A percentile compares a stretch with the other conserved stretches of the same genome.
Evolutionary conservation across 1,140 invertebrate genomes (phyloP).

Genomic region (Chrysomallon squamiferum): DNA sequence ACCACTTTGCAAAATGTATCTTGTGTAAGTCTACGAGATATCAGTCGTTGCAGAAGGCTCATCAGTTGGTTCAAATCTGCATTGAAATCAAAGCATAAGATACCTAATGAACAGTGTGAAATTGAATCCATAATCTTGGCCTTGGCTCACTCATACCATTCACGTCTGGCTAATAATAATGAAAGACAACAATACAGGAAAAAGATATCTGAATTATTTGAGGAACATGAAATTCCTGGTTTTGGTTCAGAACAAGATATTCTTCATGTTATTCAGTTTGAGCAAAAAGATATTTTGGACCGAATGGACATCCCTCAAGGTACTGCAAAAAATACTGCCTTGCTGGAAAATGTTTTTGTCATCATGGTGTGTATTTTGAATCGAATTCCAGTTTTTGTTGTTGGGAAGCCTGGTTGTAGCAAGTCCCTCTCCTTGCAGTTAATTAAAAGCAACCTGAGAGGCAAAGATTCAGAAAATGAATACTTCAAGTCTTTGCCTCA

Average conservation of each 20-base stretch:
- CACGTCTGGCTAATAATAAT: slow-evolving; percentile 15
- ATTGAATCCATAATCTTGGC: slow-evolving; percentile 24
- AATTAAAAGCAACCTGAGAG: slow-evolving; percentile 31
- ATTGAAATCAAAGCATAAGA: slow-evolving; percentile 9
- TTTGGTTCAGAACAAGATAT: not conserved
- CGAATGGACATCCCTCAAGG: slow-evolving; percentile 30
- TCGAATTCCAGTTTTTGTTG: slow-evolving; percentile 33
- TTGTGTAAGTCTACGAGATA: slow-evolving; percentile 46
- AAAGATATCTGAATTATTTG: slow-evolving; percentile 15
- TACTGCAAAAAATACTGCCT: slow-evolving; percentile 31
- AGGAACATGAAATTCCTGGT: not conserved
- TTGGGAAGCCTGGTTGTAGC: slow-evolving; percentile 42
- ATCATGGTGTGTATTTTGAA: slow-evolving; percentile 34
- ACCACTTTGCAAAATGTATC: slow-evolving; percentile 15
- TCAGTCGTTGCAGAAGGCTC: slow-evolving; percentile 30
- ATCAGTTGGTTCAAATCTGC: slow-evolving; percentile 30
- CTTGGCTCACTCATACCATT: slow-evolving; percentile 29
- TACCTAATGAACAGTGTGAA: not conserved
- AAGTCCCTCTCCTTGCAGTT: slow-evolving; percentile 38
- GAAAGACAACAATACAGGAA: slow-evolving; percentile 19
- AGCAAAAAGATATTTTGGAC: slow-evolving; percentile 29
- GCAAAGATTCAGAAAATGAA: slow-evolving; percentile 28
- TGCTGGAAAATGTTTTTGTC: slow-evolving; percentile 41
- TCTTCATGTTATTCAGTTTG: slow-evolving; percentile 13
- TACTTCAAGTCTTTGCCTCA: slow-evolving; percentile 25